Conservation (phyloP, 2,888 invertebrate species). For the Portevinia maculata region DNA sequence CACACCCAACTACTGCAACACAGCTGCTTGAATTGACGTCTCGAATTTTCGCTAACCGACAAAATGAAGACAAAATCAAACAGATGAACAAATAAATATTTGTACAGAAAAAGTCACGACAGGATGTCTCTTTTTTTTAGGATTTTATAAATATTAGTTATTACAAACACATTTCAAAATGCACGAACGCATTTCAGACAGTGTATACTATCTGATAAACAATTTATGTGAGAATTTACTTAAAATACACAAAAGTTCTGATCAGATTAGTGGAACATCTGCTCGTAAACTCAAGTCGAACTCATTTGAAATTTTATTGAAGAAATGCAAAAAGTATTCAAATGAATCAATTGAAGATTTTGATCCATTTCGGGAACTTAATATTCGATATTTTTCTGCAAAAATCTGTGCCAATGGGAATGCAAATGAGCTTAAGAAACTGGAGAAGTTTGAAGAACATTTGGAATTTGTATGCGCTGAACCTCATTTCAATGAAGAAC, state of each 20-base stretch:
- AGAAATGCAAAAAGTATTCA: slow-evolving; percentile 75
- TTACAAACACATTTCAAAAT: no score
- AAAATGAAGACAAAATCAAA: no score
- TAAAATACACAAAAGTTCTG: slow-evolving; percentile 54
- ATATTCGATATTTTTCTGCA: slow-evolving; percentile 76
- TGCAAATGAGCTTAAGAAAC: slow-evolving; percentile 72
- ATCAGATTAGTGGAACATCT: slow-evolving; percentile 72
- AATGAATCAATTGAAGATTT: slow-evolving; percentile 70
- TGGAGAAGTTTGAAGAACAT: slow-evolving; percentile 76
- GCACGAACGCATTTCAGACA: slow-evolving; percentile 75
- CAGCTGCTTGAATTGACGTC: no score
- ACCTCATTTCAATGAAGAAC: slow-evolving; percentile 75
- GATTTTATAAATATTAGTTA: no score
- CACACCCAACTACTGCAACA: no score
- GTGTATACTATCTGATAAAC: slow-evolving; percentile 77
- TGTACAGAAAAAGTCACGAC: no score
- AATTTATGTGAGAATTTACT: slow-evolving; percentile 76
- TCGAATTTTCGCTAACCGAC: no score
- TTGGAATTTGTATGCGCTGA: slow-evolving; percentile 74
- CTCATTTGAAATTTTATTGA: slow-evolving; percentile 77
- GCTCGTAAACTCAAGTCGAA: slow-evolving; percentile 76
- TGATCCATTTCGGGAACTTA: slow-evolving; percentile 77
- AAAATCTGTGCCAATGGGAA: slow-evolving; percentile 76
- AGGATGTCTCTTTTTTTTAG: no score
- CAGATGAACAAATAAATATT: no score